Evolutionary conservation across 2,113 vertebrate species (phyloP).

Genomic region (Geococcyx californianus): DNA sequence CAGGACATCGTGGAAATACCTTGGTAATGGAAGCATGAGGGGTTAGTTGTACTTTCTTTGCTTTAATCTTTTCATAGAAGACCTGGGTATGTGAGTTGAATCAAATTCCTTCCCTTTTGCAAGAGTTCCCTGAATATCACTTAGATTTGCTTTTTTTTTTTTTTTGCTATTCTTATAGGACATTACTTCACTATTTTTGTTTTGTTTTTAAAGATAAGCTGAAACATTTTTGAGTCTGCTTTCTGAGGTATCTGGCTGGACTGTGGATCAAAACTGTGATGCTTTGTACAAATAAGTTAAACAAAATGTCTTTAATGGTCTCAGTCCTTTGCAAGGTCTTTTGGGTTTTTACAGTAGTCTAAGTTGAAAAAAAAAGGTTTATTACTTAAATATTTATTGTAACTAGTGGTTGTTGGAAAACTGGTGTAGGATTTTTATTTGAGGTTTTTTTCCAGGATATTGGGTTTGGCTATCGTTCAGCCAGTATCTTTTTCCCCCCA

Average conservation of each 20-base stretch:
- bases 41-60: background rate
- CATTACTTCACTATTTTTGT: background rate
- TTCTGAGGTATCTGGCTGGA: background rate
- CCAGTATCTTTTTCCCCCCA: accelerated
- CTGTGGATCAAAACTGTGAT: background rate
- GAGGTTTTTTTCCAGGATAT: no score
- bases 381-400: background rate
- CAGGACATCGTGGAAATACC: background rate
- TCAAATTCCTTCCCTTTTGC: background rate
- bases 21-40: accelerated
- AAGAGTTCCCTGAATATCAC: background rate
- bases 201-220: background rate
- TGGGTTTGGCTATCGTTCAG: background rate
- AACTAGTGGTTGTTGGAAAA: background rate
- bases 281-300: background rate
- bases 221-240: background rate
- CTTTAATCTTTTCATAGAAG: background rate
- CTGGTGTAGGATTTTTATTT: background rate
- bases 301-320: background rate
- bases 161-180: background rate
- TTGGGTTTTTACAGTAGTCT: background rate
- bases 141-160: background rate
- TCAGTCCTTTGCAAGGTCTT: background rate
- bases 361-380: background rate
- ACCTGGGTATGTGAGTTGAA: background rate